These are phyloP conservation scores for Hydraecia micacea DNA, from an alignment of 2,888 invertebrate genomes.

Conservation along the genomic window DNA sequence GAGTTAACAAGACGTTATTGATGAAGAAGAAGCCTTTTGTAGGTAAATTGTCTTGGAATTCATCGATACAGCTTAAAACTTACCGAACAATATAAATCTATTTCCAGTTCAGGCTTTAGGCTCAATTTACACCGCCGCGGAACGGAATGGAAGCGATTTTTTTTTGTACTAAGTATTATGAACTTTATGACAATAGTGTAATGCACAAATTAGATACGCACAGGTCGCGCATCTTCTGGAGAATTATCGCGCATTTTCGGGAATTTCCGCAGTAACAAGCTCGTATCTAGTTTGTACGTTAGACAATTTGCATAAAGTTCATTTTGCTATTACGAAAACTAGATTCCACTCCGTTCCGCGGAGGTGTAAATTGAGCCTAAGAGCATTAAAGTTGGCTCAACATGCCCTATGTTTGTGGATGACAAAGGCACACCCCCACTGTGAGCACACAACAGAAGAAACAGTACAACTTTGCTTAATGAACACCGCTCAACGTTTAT, in stretches of 20 bases:
- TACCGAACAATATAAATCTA: conserved; percentile 30
- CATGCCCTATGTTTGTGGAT: conserved; percentile 55
- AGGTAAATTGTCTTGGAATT: conserved; percentile 4
- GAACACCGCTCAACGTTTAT: conserved; percentile 47
- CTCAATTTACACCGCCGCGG: background rate
- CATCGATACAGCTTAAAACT: conserved; percentile 8
- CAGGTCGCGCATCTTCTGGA: background rate
- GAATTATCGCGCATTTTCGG: background rate
- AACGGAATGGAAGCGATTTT: background rate
- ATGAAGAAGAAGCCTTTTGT: background rate
- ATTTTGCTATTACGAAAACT: background rate
- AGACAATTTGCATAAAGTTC: background rate
- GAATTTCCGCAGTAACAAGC: background rate
- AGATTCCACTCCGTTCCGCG: background rate
- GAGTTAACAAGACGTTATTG: background rate
- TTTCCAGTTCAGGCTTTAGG: conserved; percentile 34
- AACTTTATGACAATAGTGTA: background rate
- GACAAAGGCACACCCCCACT: conserved; percentile 54
- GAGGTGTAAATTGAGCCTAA: conserved; percentile 18
- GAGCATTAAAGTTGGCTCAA: conserved; percentile 54
- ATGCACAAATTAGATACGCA: background rate
- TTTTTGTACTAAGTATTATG: background rate
- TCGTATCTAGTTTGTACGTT: background rate
- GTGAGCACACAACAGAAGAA: conserved; percentile 47
- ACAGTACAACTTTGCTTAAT: conserved; percentile 55